Evolutionary conservation across 2,113 vertebrate genomes (phyloP).

Genomic region (Origma solitaria): DNA sequence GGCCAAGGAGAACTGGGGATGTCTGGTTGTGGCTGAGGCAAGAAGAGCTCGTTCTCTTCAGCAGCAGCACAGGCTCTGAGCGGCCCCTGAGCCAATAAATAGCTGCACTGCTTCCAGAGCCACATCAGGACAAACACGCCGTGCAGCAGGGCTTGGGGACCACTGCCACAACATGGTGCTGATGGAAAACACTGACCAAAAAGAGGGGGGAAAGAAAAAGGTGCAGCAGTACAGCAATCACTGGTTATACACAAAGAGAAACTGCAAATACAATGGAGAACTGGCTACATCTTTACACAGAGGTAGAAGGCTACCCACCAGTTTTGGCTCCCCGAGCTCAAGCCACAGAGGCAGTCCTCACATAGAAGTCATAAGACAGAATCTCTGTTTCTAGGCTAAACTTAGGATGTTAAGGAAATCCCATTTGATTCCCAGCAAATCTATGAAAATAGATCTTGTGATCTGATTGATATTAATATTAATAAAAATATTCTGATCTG

Average conservation of each 20-base stretch:
- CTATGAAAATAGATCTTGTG: neutral
- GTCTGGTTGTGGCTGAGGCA: neutral
- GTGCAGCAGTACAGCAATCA: neutral
- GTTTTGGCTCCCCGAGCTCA: neutral
- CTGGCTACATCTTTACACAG: neutral
- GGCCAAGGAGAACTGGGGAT: neutral
- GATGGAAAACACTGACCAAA: neutral
- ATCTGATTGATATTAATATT: neutral
- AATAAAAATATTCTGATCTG: neutral
- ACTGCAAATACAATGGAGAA: neutral
- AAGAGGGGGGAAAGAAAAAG: neutral
- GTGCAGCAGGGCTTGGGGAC: neutral
- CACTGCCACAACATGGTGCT: neutral
- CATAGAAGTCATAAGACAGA: neutral
- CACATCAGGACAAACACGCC: neutral
- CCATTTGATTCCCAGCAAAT: neutral
- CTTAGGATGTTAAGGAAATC: neutral
- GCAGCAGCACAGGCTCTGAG: neutral
- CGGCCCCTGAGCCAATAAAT: constrained; percentile 2
- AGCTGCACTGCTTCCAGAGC: neutral
- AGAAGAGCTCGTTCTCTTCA: constrained; percentile 20
- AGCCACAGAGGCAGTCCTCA: neutral
- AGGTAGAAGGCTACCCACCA: neutral
- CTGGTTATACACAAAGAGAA: neutral
- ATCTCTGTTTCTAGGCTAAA: neutral